Percentiles rank a stretch among this genome's conserved stretches.
These are phyloP conservation scores for Aselliscus stoliczkanus DNA, from an alignment of 2,797 vertebrate species.

Conservation along the genomic window DNA sequence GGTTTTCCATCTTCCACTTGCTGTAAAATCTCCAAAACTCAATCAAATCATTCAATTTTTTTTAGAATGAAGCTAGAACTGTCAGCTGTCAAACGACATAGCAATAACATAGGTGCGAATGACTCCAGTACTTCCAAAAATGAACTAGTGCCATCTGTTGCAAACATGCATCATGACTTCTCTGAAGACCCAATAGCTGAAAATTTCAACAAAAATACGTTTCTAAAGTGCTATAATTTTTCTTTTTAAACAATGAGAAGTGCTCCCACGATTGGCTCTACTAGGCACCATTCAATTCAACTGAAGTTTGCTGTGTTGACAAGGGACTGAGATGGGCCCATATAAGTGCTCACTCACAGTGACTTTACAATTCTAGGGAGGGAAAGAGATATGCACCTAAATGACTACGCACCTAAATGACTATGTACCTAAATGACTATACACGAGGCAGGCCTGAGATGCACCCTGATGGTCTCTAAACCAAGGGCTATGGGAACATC, in stretches of 20 bases:
- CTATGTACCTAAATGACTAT: neutral
- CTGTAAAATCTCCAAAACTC: too few species aligned
- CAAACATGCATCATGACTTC: too few species aligned
- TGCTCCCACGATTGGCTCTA: neutral
- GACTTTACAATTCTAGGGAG: neutral
- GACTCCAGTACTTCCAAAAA: too few species aligned
- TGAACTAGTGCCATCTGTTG: too few species aligned
- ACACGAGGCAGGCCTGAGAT: neutral
- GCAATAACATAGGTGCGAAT: too few species aligned
- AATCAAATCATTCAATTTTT: too few species aligned
- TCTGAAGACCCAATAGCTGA: neutral
- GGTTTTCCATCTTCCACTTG: too few species aligned
- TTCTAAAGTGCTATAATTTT: neutral
- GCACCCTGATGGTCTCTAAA: neutral
- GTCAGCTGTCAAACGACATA: too few species aligned
- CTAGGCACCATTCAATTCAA: neutral
- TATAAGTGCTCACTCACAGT: neutral
- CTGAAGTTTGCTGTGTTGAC: neutral
- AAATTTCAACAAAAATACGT: neutral
- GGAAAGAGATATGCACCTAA: neutral
- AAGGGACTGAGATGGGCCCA: neutral
- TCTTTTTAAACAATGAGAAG: neutral
- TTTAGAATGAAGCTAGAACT: too few species aligned
- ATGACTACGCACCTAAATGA: neutral
- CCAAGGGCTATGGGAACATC: neutral